Percentiles rank a stretch among this genome's conserved stretches.
These are phyloP conservation scores for Geococcyx californianus DNA, from an alignment of 2,113 vertebrate species.

Conservation along the genomic window DNA sequence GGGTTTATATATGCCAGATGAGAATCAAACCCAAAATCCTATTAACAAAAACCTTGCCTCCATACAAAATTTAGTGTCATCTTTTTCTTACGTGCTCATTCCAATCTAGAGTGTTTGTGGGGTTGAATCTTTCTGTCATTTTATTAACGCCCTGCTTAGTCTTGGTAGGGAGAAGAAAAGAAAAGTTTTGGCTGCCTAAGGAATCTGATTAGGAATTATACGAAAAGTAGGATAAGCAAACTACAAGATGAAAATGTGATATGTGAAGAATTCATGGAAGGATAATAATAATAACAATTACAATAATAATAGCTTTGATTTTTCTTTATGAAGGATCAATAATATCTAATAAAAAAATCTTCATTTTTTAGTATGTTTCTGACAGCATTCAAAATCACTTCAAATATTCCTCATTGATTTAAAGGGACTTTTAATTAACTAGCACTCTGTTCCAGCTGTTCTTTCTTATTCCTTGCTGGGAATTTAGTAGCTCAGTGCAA, in stretches of 20 bases:
- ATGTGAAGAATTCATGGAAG: neutral
- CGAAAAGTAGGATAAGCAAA: neutral
- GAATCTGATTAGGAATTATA: neutral
- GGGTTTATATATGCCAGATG: neutral
- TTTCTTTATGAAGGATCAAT: neutral
- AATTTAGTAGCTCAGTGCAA: neutral
- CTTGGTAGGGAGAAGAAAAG: neutral
- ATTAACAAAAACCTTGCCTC: neutral
- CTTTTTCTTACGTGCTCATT: neutral
- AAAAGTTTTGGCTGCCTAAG: neutral
- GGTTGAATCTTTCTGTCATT: neutral
- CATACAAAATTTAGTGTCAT: neutral
- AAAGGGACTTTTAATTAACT: neutral
- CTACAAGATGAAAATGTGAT: neutral
- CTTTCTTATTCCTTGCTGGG: neutral
- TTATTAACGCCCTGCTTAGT: neutral
- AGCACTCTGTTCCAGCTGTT: neutral
- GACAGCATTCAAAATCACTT: neutral
- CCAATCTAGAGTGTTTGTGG: neutral
- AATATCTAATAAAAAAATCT: neutral
- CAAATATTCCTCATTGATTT: neutral
- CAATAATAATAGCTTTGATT: neutral
- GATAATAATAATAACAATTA: neutral
- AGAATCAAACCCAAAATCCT: accelerated
- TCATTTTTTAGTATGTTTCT: neutral